phyloP scores from a whole-genome alignment of 1,140 invertebrate genomes.

The Teleogryllus occipitalis region DNA sequence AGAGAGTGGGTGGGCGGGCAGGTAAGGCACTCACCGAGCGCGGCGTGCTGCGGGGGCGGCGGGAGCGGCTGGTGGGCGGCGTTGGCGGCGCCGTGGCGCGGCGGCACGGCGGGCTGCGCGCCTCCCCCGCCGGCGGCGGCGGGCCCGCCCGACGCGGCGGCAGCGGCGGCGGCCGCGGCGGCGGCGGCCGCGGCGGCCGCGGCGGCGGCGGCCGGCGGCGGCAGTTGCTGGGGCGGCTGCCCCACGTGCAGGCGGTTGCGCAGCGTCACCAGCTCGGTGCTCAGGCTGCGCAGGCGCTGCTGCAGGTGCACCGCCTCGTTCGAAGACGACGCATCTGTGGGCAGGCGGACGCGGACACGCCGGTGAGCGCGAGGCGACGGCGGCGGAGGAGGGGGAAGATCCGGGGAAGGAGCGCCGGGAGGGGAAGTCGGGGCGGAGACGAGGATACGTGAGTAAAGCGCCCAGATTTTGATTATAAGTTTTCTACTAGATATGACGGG shows the following conservation, averaged over 20 bases:
- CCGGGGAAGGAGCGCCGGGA: too few species aligned
- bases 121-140: not conserved
- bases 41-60: conserved; percentile 17
- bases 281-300: conserved; percentile 77
- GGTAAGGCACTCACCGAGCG: conserved; percentile 27
- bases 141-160: not conserved
- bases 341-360: too few species aligned
- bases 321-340: conserved; percentile 69
- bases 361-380: too few species aligned
- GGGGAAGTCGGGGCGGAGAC: too few species aligned
- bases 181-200: conserved; percentile 17
- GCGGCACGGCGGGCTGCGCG: conserved; percentile 12
- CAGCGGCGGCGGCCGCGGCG: not conserved
- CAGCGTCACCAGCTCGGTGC: conserved; percentile 76
- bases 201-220: conserved; percentile 8
- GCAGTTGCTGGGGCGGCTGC: conserved; percentile 29
- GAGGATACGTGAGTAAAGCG: too few species aligned
- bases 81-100: conserved; percentile 6
- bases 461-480: too few species aligned
- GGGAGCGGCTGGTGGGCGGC: conserved; percentile 8
- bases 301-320: conserved; percentile 88
- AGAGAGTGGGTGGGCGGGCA: not conserved
- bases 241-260: conserved; percentile 38
- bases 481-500: too few species aligned
- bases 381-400: too few species aligned